Evolutionary conservation across 2,888 invertebrate species (phyloP).

Genomic region (Lomographa bimaculata): DNA sequence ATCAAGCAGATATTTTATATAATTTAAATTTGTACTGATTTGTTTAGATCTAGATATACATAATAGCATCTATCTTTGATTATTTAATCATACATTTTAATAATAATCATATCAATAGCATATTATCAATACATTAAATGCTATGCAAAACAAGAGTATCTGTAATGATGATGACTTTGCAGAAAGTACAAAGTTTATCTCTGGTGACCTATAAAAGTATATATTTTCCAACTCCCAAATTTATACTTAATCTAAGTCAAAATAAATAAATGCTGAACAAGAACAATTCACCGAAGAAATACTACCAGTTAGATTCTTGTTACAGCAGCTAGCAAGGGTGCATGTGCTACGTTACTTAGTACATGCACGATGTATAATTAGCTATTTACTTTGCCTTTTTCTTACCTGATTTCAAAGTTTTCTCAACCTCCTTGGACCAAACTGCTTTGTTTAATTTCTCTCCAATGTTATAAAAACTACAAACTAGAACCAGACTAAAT

Average conservation of each 20-base stretch:
- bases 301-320: conserved; percentile 13
- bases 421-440: conserved; percentile 88
- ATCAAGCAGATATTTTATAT: conserved; percentile 2
- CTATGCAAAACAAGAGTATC: too few species aligned
- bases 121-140: too few species aligned
- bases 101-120: too few species aligned
- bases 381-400: conserved; percentile 73
- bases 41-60: neutral
- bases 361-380: conserved; percentile 8
- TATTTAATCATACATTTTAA: too few species aligned
- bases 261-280: conserved; percentile 10
- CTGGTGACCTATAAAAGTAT: too few species aligned
- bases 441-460: conserved; percentile 88
- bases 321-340: conserved; percentile 24
- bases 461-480: conserved; percentile 87
- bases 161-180: neutral
- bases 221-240: too few species aligned
- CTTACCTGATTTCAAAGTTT: conserved; percentile 73
- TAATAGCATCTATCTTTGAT: too few species aligned
- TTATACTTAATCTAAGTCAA: too few species aligned
- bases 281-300: conserved; percentile 21
- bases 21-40: neutral
- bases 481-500: conserved; percentile 84
- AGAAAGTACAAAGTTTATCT: conserved; percentile 5
- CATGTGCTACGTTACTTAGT: conserved; percentile 13